Base-by-base conservation (phyloP, 2,797 vertebrate genomes). In the Phataginus tetradactyla region DNA sequence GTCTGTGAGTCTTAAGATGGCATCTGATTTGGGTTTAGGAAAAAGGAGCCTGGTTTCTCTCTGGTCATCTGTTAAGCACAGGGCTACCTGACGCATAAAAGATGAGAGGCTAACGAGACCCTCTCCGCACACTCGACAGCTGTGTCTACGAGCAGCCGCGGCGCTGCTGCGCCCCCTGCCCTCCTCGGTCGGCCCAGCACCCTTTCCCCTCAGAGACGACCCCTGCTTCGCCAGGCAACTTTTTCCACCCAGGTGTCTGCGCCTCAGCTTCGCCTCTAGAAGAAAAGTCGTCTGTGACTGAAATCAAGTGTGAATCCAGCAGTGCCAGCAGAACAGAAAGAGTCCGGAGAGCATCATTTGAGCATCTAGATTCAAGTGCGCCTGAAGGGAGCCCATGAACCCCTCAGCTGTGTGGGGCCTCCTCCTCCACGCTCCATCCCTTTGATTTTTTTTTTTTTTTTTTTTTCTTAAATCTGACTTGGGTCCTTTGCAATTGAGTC, bases 401-500 rank as follows among this genome's bases (percentile, higher is more conserved):
- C 1, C 10, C 39, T 72, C 27, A 37, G 20, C 7, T 94, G 18
- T 81, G 37, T 27, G 72, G 72, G 55, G 66, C 2, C 14, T 63
- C 69, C n/a, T 74, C n/a, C 17, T 32, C 27, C 3, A 59, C 4
- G 1, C 3, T n/a, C n/a, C 14, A 1, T 1, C 2, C 10, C 7
- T 11, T 18, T 74, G 23, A 20, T 79, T 57, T 12, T 34, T n/a
- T 49, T 68, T 86, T 80, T 37, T 37, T 37, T 37, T 37, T 37
- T 37, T 37, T 37, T 37, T 37, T 37, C 23, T 93, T 86, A 84
- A 86, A 87, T 64, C 61, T 97, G 32, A 87, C 32, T 94, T 93
- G 7, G 51, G 7, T 75, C n/a, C 39, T 55, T 64, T 87, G 49
- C n/a, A 25, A 42, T 11, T 57, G 45, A 79, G 21, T 51, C 45